Conservation (phyloP, 1,140 invertebrate species). For the Wiebesia pumilae region DNA sequence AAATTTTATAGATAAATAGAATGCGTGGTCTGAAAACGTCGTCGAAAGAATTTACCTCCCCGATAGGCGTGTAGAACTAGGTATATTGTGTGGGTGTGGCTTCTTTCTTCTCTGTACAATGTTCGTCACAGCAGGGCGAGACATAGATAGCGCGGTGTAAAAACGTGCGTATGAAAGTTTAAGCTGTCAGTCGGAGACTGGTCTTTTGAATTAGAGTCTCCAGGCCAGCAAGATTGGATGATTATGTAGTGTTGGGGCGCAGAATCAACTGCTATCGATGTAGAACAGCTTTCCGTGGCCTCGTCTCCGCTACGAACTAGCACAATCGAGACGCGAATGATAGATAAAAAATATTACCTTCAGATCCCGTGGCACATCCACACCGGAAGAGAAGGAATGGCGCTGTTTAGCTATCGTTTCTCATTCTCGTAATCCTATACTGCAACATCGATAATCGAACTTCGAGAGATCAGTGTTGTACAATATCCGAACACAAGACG, state of each 20-base stretch:
- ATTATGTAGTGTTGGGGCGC: slow-evolving; percentile 1
- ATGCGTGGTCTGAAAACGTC: slow-evolving; percentile 5
- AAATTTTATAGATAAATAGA: slow-evolving; percentile 19
- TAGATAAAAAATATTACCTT: slow-evolving; percentile 60
- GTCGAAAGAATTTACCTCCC: slow-evolving; percentile 40
- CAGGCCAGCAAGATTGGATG: slow-evolving; percentile 14
- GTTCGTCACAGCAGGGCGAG: slow-evolving; percentile 1
- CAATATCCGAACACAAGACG: neutral
- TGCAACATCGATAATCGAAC: slow-evolving; percentile 3
- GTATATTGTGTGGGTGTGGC: slow-evolving; percentile 18
- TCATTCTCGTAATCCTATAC: neutral
- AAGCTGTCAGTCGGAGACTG: slow-evolving; percentile 36
- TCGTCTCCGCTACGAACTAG: slow-evolving; percentile 33
- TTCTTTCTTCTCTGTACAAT: slow-evolving; percentile 18
- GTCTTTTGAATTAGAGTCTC: slow-evolving; percentile 19
- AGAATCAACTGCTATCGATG: neutral
- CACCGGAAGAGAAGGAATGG: slow-evolving; percentile 66
- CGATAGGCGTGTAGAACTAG: slow-evolving; percentile 15
- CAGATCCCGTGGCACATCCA: slow-evolving; percentile 57
- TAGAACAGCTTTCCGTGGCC: neutral
- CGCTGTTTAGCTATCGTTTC: neutral
- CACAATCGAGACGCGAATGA: slow-evolving; percentile 54
- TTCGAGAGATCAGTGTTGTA: neutral
- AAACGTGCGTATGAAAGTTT: neutral
- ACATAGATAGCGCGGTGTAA: neutral